Base-by-base conservation (phyloP, 2,797 vertebrate species). In the Cichlasoma orientale region DNA sequence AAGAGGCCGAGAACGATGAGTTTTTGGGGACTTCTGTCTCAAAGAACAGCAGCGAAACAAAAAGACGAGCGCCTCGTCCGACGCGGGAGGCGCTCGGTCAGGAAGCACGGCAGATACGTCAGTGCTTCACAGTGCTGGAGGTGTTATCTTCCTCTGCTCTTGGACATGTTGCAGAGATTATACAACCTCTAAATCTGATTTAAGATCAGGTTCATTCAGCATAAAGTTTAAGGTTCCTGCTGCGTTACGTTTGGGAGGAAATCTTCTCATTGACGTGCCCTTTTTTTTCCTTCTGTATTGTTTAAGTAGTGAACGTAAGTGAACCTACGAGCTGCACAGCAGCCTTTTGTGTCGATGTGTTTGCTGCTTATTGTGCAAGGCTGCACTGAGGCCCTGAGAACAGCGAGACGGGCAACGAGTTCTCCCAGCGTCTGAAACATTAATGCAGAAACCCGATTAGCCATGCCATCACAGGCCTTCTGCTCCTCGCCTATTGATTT, bases 381-480 rank as follows among this genome's bases (percentile, higher is more conserved):
- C 86, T 92, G 86, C 78, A 68, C 85, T 71, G 87, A 92, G 90
- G 89, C 89, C 86, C 84, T 82, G 82, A 92, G 92, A 90, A 78
- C 89, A 89, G 92, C 83, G 78, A 79, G 79, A 75, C 50, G 74
- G 86, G 82, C 85, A 82, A 41, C n/a, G 63, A 88, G 88, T 85
- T 89, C 93, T 94, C 91, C 75, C 75, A 92, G 87, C 88, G 74
- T 88, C 92, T 93, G 92, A 94, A 94, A 95, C 78, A 94, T 94
- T 94, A 96, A 95, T 94, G 87, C 82, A 92, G 93, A 90, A 92
- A 87, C 86, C 83, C 78, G 90, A 91, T 86, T 92, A 91, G 87
- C 87, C 90, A 89, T 90, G 84, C 87, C 92, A 94, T 94, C 91
- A 91, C 91, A 94, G 92, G 88, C 80, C 75, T 93, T 86, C 85